phyloP scores from a whole-genome alignment of 2,888 invertebrate genomes.

The Dryobota labecula region DNA sequence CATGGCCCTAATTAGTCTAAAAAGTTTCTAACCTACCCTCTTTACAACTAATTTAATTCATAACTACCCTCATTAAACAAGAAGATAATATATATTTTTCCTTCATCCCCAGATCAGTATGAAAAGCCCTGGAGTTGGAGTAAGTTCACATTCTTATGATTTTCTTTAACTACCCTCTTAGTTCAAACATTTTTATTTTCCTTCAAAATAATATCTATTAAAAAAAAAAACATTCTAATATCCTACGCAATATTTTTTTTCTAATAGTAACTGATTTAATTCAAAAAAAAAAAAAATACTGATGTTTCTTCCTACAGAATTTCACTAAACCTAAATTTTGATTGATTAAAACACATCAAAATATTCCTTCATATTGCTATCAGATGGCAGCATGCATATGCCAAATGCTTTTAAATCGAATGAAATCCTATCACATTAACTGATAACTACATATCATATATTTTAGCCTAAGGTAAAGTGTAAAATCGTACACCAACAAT shows the following conservation, averaged over 20 bases:
- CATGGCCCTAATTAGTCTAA: neutral
- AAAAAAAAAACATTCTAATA: neutral
- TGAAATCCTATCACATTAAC: neutral
- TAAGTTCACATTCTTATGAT: conserved; percentile 61
- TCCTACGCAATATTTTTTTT: neutral
- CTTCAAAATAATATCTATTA: neutral
- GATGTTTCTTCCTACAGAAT: neutral
- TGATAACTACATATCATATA: neutral
- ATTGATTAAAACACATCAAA: neutral
- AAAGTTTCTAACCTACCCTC: neutral
- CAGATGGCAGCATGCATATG: neutral
- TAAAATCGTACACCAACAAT: neutral
- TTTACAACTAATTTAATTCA: conserved; percentile 28
- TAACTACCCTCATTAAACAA: conserved; percentile 44
- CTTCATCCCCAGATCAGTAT: conserved; percentile 66
- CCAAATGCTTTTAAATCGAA: neutral
- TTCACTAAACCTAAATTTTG: neutral
- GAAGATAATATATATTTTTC: conserved; percentile 67
- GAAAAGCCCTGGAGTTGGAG: conserved; percentile 68
- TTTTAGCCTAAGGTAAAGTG: neutral
- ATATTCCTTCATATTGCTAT: neutral
- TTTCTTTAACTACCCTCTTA: conserved; percentile 21
- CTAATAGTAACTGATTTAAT: neutral
- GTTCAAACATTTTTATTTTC: neutral
- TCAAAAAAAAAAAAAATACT: neutral